Conservation (phyloP, 2,888 invertebrate species). For the Encarsia formosa region DNA sequence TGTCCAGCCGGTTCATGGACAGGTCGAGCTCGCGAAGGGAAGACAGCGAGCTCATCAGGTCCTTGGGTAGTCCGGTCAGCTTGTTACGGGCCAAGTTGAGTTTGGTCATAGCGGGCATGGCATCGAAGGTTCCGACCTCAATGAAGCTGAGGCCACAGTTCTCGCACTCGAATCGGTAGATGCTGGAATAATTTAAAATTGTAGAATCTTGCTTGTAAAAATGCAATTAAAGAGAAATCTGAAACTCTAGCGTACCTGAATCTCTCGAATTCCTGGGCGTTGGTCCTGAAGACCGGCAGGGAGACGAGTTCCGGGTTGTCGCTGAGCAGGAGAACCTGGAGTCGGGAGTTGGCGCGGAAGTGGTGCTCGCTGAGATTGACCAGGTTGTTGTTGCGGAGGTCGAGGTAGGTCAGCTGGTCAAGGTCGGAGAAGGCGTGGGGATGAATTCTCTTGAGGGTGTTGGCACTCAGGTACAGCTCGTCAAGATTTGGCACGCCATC, state of each 20-base stretch:
- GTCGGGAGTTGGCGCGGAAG: slow-evolving; percentile 65
- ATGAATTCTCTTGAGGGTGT: slow-evolving; percentile 65
- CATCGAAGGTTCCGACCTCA: slow-evolving; percentile 62
- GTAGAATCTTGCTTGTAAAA: neutral
- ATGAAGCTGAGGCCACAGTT: slow-evolving; percentile 67
- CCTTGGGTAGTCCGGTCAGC: slow-evolving; percentile 36
- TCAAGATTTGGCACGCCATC: slow-evolving; percentile 60
- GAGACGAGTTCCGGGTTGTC: slow-evolving; percentile 66
- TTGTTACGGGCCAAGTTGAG: slow-evolving; percentile 66
- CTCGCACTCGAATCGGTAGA: slow-evolving; percentile 69
- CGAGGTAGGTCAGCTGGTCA: slow-evolving; percentile 64
- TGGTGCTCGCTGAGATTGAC: slow-evolving; percentile 65
- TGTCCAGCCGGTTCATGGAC: slow-evolving; percentile 65
- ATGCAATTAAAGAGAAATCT: too few species aligned
- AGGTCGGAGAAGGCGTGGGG: slow-evolving; percentile 66
- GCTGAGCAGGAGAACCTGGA: slow-evolving; percentile 68
- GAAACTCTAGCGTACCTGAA: slow-evolving; percentile 40
- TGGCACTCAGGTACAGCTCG: slow-evolving; percentile 66
- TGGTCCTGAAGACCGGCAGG: slow-evolving; percentile 66
- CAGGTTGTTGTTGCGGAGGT: slow-evolving; percentile 70
- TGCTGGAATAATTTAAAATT: slow-evolving; percentile 48
- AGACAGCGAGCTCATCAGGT: slow-evolving; percentile 50
- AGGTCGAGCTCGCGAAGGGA: slow-evolving; percentile 68
- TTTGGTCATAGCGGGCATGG: slow-evolving; percentile 67
- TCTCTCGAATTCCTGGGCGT: slow-evolving; percentile 46